Conservation (phyloP, 2,113 vertebrate genomes). For the Pangasianodon gigas region DNA sequence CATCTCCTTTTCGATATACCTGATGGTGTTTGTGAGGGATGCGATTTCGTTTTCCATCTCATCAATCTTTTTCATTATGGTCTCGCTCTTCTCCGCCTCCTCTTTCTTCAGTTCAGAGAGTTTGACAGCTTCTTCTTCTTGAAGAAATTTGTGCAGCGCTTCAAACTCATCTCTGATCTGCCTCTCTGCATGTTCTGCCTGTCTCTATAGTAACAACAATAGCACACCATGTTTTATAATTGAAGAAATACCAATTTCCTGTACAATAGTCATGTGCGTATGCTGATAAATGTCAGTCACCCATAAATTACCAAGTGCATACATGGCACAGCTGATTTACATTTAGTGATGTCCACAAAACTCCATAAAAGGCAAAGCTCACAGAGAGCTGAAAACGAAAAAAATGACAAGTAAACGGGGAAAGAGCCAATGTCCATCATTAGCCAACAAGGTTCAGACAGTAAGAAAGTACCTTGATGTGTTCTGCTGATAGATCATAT, state of each 20-base stretch:
- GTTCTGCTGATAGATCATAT: slow-evolving; percentile 70
- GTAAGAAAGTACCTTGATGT: slow-evolving; percentile 70
- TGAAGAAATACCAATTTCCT: neutral
- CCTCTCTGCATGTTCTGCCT: slow-evolving; percentile 70
- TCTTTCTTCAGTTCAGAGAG: slow-evolving; percentile 68
- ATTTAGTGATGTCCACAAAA: neutral
- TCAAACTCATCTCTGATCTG: slow-evolving; percentile 75
- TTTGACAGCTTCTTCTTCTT: slow-evolving; percentile 70
- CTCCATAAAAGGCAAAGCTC: neutral
- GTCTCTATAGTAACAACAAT: slow-evolving; percentile 63
- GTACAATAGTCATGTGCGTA: neutral
- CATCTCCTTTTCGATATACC: slow-evolving; percentile 72
- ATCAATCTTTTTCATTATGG: slow-evolving; percentile 65
- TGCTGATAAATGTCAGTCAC: too few relatives aligned
- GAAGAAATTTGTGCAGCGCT: slow-evolving; percentile 69
- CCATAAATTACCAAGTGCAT: too few relatives aligned
- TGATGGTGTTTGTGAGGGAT: slow-evolving; percentile 70
- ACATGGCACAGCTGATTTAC: neutral
- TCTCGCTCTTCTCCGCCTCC: slow-evolving; percentile 64
- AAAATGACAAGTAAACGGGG: neutral
- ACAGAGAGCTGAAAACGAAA: neutral
- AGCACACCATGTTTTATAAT: neutral
- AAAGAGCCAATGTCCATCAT: neutral
- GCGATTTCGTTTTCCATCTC: slow-evolving; percentile 65
- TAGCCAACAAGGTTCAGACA: neutral